Percentiles rank a stretch among this genome's conserved stretches.
phyloP scores from a whole-genome alignment of 1,140 invertebrate species.

The Lordiphosa clarofinis region DNA sequence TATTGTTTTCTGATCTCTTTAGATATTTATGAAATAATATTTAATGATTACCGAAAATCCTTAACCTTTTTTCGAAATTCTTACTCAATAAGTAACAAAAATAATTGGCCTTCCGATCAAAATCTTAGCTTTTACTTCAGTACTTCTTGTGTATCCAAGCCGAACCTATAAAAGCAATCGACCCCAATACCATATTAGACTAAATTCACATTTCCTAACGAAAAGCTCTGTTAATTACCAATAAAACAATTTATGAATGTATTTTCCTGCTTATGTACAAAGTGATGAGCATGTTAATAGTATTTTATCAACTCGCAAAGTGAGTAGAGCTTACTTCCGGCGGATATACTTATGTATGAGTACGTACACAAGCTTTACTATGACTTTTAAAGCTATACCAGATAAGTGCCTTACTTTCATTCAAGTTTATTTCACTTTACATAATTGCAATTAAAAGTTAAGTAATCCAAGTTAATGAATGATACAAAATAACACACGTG shows the following conservation, averaged over 20 bases:
- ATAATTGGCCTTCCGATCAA: conserved; percentile 24
- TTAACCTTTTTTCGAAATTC: too few relatives aligned
- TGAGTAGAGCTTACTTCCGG: conserved; percentile 10
- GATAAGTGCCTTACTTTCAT: conserved; percentile 6
- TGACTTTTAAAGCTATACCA: conserved; percentile 19
- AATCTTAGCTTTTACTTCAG: conserved; percentile 26
- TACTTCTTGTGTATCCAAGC: conserved; percentile 15
- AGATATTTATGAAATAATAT: too few relatives aligned
- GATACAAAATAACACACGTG: conserved; percentile 11
- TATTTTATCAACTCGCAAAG: conserved; percentile 34
- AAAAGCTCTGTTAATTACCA: too few relatives aligned
- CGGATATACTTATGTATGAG: conserved; percentile 4
- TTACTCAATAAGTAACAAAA: too few relatives aligned
- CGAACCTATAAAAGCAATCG: conserved; percentile 30
- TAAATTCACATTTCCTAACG: too few relatives aligned
- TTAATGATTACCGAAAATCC: too few relatives aligned
- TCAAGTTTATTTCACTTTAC: conserved; percentile 22
- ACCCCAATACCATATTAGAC: conserved; percentile 25
- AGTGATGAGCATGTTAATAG: conserved; percentile 16
- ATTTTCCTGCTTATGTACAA: background rate
- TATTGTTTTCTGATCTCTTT: too few relatives aligned
- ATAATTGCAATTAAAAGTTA: conserved; percentile 31
- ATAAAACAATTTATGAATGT: background rate
- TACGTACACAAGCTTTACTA: conserved; percentile 24
- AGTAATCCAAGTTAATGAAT: conserved; percentile 46